These are phyloP conservation scores for Microcebus lehilahytsara DNA, from an alignment of 2,113 vertebrate species.

Conservation along the genomic window DNA sequence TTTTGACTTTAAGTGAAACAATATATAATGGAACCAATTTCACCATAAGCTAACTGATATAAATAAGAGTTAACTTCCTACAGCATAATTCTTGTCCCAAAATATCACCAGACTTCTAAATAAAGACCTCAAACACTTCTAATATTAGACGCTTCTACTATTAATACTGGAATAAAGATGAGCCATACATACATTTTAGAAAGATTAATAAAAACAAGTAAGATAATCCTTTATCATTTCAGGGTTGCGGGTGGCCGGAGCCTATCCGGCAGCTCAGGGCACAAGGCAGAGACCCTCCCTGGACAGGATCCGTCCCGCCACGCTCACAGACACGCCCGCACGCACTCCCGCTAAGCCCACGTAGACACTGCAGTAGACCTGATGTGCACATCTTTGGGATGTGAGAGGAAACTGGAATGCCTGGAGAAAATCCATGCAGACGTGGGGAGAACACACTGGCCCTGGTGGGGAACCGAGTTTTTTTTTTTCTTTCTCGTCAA, in stretches of 20 bases:
- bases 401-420: neutral
- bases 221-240: neutral
- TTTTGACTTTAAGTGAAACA: neutral
- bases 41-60: neutral
- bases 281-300: neutral
- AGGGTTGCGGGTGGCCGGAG: neutral
- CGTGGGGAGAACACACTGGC: neutral
- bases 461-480: neutral
- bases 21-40: neutral
- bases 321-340: neutral
- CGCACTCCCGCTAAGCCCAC: neutral
- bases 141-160: neutral
- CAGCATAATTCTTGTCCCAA: neutral
- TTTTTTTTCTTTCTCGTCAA: neutral
- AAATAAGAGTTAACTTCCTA: neutral
- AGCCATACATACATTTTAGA: neutral
- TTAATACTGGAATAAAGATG: neutral
- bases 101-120: neutral
- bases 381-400: neutral
- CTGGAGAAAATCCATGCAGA: neutral
- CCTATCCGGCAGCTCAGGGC: neutral
- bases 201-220: neutral
- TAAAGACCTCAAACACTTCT: neutral
- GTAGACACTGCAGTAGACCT: neutral
- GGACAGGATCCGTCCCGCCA: neutral